Conservation (phyloP, 1,140 invertebrate species). For the Camponotus floridanus region DNA sequence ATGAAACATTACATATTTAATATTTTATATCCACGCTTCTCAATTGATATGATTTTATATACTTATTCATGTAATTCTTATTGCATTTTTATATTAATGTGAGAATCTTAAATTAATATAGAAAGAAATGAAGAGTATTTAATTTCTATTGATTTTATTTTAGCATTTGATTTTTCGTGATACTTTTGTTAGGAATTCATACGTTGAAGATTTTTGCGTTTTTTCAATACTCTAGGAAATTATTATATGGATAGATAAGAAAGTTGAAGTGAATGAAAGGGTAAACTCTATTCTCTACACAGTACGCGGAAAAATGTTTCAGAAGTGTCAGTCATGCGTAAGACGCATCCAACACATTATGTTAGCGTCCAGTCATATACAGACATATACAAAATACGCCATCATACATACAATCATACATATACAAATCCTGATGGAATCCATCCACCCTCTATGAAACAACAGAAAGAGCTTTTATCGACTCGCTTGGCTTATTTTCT, state of each 20-base stretch:
- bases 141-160: conserved; percentile 19
- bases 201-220: neutral
- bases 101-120: neutral
- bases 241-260: conserved; percentile 59
- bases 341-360: conserved; percentile 44
- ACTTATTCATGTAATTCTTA: neutral
- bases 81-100: neutral
- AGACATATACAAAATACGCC: conserved; percentile 1
- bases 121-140: neutral
- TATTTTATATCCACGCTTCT: neutral
- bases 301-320: conserved; percentile 70
- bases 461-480: conserved; percentile 55
- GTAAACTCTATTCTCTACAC: conserved; percentile 43
- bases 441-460: conserved; percentile 61
- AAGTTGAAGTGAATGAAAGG: conserved; percentile 37
- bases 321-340: conserved; percentile 66
- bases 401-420: conserved; percentile 1
- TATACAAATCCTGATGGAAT: conserved; percentile 55
- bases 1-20: neutral
- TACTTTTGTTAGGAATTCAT: neutral
- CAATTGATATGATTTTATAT: neutral
- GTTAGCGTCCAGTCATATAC: neutral
- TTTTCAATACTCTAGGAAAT: conserved; percentile 44
- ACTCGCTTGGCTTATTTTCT: conserved; percentile 60
- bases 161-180: neutral